Evolutionary conservation across 1,140 invertebrate genomes (phyloP), one percentile per base, ranked within the genome.

Genomic region (Apis laboriosa): DNA sequence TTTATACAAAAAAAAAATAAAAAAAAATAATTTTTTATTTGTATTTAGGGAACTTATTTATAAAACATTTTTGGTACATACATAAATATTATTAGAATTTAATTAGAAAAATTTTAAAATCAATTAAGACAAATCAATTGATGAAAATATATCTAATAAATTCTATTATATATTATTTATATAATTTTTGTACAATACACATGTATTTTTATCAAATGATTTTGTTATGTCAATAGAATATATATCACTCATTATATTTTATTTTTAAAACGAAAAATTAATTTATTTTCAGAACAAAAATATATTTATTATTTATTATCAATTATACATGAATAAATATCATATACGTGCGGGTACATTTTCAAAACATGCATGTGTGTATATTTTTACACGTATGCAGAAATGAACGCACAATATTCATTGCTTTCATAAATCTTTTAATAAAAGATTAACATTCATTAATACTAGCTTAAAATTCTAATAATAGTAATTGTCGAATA

Each of bases 391-490:
- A 53, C 21, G 64, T 28, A 75, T 75, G 51, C 28, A 76, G 19
- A 66, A 58, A 74, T 43, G 28, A 80, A 19, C 53, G 72, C 28
- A 63, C 13, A 81, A 19, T 8, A 76, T 66, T 66, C 43, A 8
- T 24, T 7, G 24, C 9, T 43, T 19, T 66, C 70, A 73, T 24
- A 66, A 58, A 53, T 51, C 24, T 28, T 34, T 67, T 51, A 28
- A 55, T 49, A 49, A 81, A 53, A 64, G 15, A 68, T 81, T 86
- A 68, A 83, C 64, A 67, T 72, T 76, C 83, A 71, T 81, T 77
- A 84, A 83, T 76, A 66, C 60, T 78, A 66, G 80, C 80, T 84
- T 83, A 51, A 80, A 66, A 61, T 74, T 17, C 63, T 83, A 53
- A 74, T 61, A 24, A 51, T 71, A 79, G 61, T 67, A 80, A 74